Evolutionary conservation across 2,113 vertebrate species (phyloP).

Genomic region (Dendropsophus ebraccatus): DNA sequence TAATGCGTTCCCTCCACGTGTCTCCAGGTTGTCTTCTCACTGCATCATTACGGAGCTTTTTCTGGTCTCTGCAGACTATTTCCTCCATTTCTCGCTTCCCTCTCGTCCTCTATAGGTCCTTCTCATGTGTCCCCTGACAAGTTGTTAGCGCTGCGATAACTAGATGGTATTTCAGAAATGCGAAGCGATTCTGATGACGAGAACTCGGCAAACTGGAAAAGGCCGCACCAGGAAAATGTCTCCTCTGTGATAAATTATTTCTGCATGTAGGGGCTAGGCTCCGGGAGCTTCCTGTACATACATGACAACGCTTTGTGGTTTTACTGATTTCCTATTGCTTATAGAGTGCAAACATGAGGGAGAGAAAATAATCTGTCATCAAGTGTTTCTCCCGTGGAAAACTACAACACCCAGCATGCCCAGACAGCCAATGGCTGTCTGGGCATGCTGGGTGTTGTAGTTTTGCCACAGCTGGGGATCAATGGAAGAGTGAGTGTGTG

Average conservation of each 20-base stretch:
- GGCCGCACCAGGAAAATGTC: background rate
- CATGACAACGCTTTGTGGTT: background rate
- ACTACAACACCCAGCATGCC: no score
- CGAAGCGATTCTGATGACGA: slow-evolving; percentile 11
- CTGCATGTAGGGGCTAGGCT: background rate
- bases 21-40: background rate
- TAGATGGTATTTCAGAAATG: slow-evolving; percentile 47
- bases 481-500: no score
- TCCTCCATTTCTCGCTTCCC: background rate
- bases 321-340: background rate
- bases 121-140: background rate
- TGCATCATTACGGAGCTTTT: background rate
- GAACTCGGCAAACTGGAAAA: background rate
- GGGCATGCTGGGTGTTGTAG: no score
- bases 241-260: background rate
- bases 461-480: no score
- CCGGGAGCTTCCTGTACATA: no score
- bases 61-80: background rate
- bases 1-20: background rate
- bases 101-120: background rate
- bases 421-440: no score
- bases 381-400: no score
- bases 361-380: background rate
- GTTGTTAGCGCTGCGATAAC: slow-evolving; percentile 9
- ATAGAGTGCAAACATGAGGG: background rate